Evolutionary conservation across 2,888 invertebrate genomes (phyloP).

Genomic region (Podabrus alpinus): DNA sequence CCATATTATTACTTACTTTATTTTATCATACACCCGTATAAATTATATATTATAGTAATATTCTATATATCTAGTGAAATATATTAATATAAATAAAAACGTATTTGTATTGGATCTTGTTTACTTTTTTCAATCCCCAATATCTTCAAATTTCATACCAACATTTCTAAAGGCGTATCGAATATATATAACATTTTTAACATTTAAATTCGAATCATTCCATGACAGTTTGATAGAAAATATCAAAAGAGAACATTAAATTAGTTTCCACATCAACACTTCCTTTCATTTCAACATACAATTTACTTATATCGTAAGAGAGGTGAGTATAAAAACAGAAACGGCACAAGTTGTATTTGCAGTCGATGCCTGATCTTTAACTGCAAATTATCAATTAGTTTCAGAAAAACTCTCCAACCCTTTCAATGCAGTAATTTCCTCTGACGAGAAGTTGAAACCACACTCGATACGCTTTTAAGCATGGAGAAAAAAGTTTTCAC

Average conservation of each 20-base stretch:
- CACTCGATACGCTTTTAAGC: neutral
- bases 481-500: neutral
- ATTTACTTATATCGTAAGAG: neutral
- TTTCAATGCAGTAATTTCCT: neutral
- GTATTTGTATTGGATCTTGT: conserved; percentile 55
- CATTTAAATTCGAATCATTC: neutral
- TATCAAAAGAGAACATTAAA: neutral
- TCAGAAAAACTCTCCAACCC: no score
- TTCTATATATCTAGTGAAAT: conserved; percentile 57
- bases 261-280: neutral
- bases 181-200: neutral
- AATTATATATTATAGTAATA: conserved; percentile 52
- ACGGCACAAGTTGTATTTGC: neutral
- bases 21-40: conserved; percentile 58
- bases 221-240: neutral
- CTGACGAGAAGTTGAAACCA: neutral
- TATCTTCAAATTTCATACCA: neutral
- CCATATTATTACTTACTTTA: conserved; percentile 56
- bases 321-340: neutral
- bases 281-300: neutral
- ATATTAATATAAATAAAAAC: conserved; percentile 58
- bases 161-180: neutral
- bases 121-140: conserved; percentile 30
- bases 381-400: no score
- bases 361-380: no score